Evolutionary conservation across 2,888 invertebrate species (phyloP).

Genomic region (Catotricha subobsoleta): DNA sequence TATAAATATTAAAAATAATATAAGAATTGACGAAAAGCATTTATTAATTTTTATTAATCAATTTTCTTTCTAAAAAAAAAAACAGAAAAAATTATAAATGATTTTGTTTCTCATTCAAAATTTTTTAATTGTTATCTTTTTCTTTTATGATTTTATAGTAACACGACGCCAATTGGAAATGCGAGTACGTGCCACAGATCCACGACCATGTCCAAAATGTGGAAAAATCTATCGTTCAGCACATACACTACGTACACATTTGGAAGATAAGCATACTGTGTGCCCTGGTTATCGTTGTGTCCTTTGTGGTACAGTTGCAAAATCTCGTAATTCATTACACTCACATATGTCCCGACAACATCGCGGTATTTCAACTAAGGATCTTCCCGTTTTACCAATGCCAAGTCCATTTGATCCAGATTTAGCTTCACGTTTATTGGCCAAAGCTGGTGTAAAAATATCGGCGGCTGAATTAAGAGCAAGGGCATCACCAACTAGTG

Average conservation of each 20-base stretch:
- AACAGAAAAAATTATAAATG: no score
- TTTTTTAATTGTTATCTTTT: no score
- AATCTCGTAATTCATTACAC: slow-evolving; percentile 78
- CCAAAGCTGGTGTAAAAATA: slow-evolving; percentile 77
- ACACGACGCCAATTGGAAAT: slow-evolving; percentile 67
- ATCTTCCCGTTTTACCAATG: slow-evolving; percentile 81
- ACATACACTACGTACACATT: slow-evolving; percentile 75
- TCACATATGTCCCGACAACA: slow-evolving; percentile 90
- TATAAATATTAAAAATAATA: no score
- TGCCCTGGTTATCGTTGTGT: slow-evolving; percentile 86
- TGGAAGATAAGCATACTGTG: slow-evolving; percentile 85
- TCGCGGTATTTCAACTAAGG: slow-evolving; percentile 83
- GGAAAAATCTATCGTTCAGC: slow-evolving; percentile 85
- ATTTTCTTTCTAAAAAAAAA: no score
- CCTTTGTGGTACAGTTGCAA: slow-evolving; percentile 80
- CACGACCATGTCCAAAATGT: slow-evolving; percentile 81
- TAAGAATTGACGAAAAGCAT: no score
- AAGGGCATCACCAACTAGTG: slow-evolving; percentile 64
- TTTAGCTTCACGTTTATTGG: slow-evolving; percentile 64
- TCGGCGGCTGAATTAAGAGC: slow-evolving; percentile 68
- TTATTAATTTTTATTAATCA: no score
- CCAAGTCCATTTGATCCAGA: slow-evolving; percentile 84
- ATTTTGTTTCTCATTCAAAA: no score
- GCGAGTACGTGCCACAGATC: slow-evolving; percentile 80
- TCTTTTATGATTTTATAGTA: no score